Evolutionary conservation across 2,113 vertebrate genomes (phyloP).

Genomic region (Pluvianellus socialis): DNA sequence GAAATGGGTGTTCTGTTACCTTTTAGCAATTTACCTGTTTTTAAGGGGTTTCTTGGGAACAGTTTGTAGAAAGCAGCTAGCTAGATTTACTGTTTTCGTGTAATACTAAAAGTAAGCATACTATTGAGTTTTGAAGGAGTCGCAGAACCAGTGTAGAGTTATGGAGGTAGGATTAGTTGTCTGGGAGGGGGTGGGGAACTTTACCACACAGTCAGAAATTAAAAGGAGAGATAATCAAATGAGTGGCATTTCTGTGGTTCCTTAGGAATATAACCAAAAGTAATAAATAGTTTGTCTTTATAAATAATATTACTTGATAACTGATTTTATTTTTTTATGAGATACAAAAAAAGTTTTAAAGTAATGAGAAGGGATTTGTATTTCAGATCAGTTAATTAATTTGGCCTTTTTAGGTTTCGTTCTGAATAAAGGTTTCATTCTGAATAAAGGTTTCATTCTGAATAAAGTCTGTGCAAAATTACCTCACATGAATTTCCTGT

Average conservation of each 20-base stretch:
- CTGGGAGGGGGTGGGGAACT: neutral
- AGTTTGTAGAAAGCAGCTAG: neutral
- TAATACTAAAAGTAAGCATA: neutral
- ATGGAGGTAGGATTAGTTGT: neutral
- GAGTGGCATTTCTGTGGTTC: neutral
- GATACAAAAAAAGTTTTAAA: neutral
- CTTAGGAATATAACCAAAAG: neutral
- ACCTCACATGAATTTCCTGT: neutral
- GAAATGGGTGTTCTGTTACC: neutral
- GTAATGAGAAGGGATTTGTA: neutral
- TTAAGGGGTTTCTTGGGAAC: neutral
- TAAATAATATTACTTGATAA: neutral
- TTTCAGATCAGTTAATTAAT: neutral
- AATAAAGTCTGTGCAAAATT: neutral
- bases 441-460: neutral
- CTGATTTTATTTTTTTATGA: neutral
- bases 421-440: neutral
- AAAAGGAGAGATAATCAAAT: neutral
- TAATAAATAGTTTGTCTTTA: neutral
- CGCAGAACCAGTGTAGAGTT: neutral
- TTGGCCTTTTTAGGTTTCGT: neutral
- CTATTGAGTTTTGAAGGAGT: neutral
- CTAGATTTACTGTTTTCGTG: neutral
- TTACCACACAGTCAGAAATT: neutral
- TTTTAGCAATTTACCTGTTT: neutral